phyloP scores from a whole-genome alignment of 2,797 vertebrate genomes.

The Acomys russatus region DNA sequence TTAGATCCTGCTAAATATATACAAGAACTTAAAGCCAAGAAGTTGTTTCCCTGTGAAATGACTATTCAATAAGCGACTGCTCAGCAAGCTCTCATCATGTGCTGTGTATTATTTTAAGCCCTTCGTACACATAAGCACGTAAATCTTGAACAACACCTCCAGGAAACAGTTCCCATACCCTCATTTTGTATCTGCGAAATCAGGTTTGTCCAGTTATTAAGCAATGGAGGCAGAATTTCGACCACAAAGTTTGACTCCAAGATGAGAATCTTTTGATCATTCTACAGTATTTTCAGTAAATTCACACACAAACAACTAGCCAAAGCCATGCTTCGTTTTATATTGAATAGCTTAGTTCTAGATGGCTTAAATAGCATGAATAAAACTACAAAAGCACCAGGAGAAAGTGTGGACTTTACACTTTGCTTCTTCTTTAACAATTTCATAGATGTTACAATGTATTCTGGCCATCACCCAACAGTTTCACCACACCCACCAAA shows the following conservation, averaged over 20 bases:
- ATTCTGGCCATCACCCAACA: neutral
- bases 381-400: neutral
- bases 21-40: slow-evolving; percentile 13
- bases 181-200: neutral
- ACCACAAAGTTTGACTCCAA: neutral
- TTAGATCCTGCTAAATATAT: neutral
- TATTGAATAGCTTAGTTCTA: neutral
- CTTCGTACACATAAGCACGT: neutral
- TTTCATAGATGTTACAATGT: neutral
- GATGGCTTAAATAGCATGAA: slow-evolving; percentile 26
- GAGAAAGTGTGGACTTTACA: neutral
- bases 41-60: neutral
- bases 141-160: neutral
- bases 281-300: neutral
- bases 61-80: neutral
- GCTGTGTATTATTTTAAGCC: neutral
- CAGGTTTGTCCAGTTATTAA: neutral
- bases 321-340: neutral
- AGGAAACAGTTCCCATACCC: neutral
- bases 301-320: neutral
- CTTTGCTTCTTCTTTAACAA: neutral
- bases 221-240: neutral
- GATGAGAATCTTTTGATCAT: neutral
- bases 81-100: neutral
- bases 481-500: neutral